Percentiles rank a stretch among this genome's conserved stretches.
phyloP scores from a whole-genome alignment of 2,113 vertebrate species.

The Eleginops maclovinus region DNA sequence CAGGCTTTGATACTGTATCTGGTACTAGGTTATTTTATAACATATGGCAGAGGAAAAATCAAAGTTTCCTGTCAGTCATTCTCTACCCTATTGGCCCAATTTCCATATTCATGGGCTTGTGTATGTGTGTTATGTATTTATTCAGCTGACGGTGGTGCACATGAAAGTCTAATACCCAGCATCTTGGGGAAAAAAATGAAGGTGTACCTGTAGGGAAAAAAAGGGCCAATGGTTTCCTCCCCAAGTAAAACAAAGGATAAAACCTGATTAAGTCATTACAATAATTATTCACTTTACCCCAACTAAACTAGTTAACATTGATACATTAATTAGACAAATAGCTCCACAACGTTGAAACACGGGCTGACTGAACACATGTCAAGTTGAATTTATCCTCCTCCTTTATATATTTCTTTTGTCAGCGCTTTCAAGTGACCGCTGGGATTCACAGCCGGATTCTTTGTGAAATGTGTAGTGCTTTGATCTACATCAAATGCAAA shows the following conservation, averaged over 20 bases:
- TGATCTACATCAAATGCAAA: slow-evolving; percentile 66
- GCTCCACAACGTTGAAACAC: slow-evolving; percentile 38
- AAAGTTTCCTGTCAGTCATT: slow-evolving; percentile 14
- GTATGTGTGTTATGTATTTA: slow-evolving; percentile 36
- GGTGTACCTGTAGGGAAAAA: neutral
- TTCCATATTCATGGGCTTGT: slow-evolving; percentile 35
- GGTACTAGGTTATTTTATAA: slow-evolving; percentile 12
- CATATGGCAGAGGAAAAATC: slow-evolving; percentile 2
- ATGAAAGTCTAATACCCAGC: slow-evolving; percentile 45
- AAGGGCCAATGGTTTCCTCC: neutral
- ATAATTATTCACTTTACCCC: slow-evolving; percentile 69
- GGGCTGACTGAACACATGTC: slow-evolving; percentile 51
- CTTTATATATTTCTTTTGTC: slow-evolving; percentile 47
- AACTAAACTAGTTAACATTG: slow-evolving; percentile 50
- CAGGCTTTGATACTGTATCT: neutral
- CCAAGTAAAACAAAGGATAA: slow-evolving; percentile 43
- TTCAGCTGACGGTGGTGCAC: slow-evolving; percentile 31
- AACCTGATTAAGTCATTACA: slow-evolving; percentile 49
- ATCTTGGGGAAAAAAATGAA: slow-evolving; percentile 44
- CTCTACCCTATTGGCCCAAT: slow-evolving; percentile 29
- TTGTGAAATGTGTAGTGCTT: slow-evolving; percentile 58
- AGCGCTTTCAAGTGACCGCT: slow-evolving; percentile 68
- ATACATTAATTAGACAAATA: slow-evolving; percentile 71
- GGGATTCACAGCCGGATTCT: slow-evolving; percentile 64
- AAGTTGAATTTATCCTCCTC: slow-evolving; percentile 40